Base-by-base conservation (phyloP, 2,888 invertebrate genomes). In the Heliconius cydno region DNA sequence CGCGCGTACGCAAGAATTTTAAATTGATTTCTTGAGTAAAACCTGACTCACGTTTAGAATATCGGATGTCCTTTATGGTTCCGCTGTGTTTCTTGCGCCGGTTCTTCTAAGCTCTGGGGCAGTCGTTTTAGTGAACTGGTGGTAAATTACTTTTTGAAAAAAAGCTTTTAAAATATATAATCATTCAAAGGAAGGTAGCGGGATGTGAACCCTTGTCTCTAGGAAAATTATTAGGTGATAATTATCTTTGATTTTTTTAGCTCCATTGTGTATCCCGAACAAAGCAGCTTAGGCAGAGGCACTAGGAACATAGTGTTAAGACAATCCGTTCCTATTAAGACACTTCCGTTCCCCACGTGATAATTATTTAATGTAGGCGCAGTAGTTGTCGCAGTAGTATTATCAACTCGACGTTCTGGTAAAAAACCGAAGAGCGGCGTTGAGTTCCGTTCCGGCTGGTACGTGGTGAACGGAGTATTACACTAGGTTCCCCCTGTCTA, bases 61-160 rank as follows among this genome's bases (percentile, higher is more conserved):
- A 72, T 72, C 72, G 72, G 72, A 72, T 72, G 72, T 72, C 72
- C 57, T n/a, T 57, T 72, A 46, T 52, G n/a, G 57, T 34, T 57
- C 57, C 72, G 72, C 30, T 12, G 30, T 30, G 10, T 60, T 12
- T 22, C n/a, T 60, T 60, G 60, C 60, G 60, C n/a, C n/a, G 60
- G 22, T 12, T 60, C 60, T 60, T 60, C 52, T 52, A 52, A 7
- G 12, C n/a, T n/a, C 3, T 60, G n/a, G 10, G 10, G 12, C 60
- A n/a, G 57, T 57, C 22, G 6, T 22, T 57, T 57, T n/a, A 57
- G 57, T 57, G 57, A 57, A 60, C 3, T n/a, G n/a, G 10, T 60
- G 60, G 60, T 60, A 10, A 60, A n/a, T 60, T n/a, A n/a, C 1
- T 57, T n/a, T 60, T n/a, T 22, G 1, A 34, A 34, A 34, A 34